Evolutionary conservation across 2,797 vertebrate genomes (phyloP).

Genomic region (Rhadinocentrus ornatus): DNA sequence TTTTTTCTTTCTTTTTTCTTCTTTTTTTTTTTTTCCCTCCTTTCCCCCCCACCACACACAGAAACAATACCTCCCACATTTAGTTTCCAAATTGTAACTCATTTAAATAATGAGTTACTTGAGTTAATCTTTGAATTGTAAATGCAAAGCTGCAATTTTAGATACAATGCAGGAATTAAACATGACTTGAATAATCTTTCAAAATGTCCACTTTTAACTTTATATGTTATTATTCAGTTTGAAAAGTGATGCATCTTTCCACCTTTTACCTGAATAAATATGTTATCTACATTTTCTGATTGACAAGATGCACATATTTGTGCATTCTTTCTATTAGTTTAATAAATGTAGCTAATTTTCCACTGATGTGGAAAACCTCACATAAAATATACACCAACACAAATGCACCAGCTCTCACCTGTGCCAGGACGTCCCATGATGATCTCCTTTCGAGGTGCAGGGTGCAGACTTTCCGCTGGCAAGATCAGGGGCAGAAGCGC

Average conservation of each 20-base stretch:
- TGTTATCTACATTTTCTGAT: constrained; percentile 13
- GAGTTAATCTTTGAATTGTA: constrained; percentile 12
- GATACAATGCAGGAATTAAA: not conserved
- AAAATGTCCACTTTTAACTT: not conserved
- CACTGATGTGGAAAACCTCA: not conserved
- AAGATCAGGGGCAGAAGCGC: constrained; percentile 92
- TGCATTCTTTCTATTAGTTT: not conserved
- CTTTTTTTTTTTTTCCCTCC: too few species aligned
- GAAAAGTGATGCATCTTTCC: constrained; percentile 9
- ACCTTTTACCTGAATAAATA: not conserved
- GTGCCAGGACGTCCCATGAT: constrained; percentile 95
- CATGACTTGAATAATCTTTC: constrained; percentile 1
- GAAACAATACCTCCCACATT: not conserved
- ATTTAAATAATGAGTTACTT: constrained; percentile 5
- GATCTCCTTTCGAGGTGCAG: constrained; percentile 91
- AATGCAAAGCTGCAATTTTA: constrained; percentile 21
- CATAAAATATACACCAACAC: constrained; percentile 26
- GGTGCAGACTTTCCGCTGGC: constrained; percentile 89
- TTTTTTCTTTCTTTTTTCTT: too few species aligned
- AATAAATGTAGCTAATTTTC: not conserved
- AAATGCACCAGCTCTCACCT: constrained; percentile 81
- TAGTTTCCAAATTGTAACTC: constrained; percentile 14
- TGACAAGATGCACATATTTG: not conserved
- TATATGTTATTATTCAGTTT: constrained; percentile 12
- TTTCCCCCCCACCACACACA: too few species aligned